These are phyloP conservation scores for Acanthopleura granulata DNA, from an alignment of 2,888 invertebrate genomes.

Conservation along the genomic window DNA sequence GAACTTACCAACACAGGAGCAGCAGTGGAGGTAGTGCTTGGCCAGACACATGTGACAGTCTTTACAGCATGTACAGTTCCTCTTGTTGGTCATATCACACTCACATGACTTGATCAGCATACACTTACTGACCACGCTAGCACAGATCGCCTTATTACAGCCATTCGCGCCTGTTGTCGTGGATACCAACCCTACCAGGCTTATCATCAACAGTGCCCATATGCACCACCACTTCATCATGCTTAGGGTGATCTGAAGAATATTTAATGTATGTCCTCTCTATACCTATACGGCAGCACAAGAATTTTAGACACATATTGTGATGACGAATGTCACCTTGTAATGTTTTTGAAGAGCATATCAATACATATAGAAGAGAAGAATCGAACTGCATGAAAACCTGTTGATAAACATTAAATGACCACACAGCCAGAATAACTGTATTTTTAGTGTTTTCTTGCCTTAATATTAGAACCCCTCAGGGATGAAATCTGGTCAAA, in stretches of 20 bases:
- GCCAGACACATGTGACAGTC: conserved; percentile 93
- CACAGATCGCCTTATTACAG: conserved; percentile 96
- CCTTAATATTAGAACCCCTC: no score
- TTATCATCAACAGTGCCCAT: not conserved
- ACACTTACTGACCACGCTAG: conserved; percentile 95
- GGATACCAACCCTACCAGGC: not conserved
- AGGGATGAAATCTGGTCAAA: no score
- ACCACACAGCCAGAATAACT: no score
- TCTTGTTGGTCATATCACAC: conserved; percentile 81
- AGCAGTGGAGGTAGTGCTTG: conserved; percentile 92
- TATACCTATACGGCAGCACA: no score
- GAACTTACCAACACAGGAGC: conserved; percentile 94
- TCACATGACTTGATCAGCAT: conserved; percentile 96
- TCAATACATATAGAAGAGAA: no score
- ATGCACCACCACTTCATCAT: not conserved
- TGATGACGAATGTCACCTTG: no score
- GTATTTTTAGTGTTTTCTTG: no score
- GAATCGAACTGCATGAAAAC: no score
- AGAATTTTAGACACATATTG: no score
- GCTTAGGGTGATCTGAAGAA: not conserved
- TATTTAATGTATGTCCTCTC: no score
- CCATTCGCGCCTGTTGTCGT: not conserved
- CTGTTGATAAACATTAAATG: no score
- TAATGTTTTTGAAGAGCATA: no score
- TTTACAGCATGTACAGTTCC: conserved; percentile 92